These are phyloP conservation scores for Salvelinus sp. DNA, from an alignment of 2,113 vertebrate genomes.

Conservation along the genomic window DNA sequence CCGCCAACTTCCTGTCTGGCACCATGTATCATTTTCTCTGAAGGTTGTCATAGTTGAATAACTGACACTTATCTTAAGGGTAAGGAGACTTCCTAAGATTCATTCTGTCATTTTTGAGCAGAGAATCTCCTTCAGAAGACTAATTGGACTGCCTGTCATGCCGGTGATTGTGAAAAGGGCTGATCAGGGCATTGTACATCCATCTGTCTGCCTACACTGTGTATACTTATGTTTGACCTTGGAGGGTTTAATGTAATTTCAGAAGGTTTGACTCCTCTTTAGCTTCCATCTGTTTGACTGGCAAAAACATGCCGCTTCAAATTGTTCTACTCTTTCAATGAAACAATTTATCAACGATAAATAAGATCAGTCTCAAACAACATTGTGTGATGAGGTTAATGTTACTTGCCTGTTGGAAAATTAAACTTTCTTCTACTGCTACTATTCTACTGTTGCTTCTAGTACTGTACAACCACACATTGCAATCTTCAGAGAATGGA, in stretches of 20 bases:
- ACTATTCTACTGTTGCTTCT: too few relatives aligned
- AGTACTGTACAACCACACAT: too few relatives aligned
- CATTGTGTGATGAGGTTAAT: neutral
- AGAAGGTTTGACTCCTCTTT: conserved; percentile 31
- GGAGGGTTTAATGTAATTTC: conserved; percentile 42
- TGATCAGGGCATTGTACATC: conserved; percentile 39
- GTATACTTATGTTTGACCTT: conserved; percentile 48
- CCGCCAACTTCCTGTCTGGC: too few relatives aligned
- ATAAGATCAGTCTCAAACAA: neutral
- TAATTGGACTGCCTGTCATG: conserved; percentile 66
- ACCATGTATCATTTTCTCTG: conserved; percentile 10
- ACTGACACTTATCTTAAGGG: conserved; percentile 56
- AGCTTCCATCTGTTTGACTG: conserved; percentile 26
- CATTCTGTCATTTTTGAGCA: conserved; percentile 56
- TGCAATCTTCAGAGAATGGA: too few relatives aligned
- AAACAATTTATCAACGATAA: neutral
- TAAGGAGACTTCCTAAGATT: conserved; percentile 51
- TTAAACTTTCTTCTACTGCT: too few relatives aligned
- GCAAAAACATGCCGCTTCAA: conserved; percentile 9
- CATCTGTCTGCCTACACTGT: conserved; percentile 31
- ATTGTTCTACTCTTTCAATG: neutral
- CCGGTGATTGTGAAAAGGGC: conserved; percentile 12
- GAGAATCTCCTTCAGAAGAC: conserved; percentile 52
- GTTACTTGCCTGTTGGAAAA: too few relatives aligned
- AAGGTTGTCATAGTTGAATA: conserved; percentile 53